phyloP scores from a whole-genome alignment of 2,113 vertebrate genomes.

The Orientallactaga bullata region DNA sequence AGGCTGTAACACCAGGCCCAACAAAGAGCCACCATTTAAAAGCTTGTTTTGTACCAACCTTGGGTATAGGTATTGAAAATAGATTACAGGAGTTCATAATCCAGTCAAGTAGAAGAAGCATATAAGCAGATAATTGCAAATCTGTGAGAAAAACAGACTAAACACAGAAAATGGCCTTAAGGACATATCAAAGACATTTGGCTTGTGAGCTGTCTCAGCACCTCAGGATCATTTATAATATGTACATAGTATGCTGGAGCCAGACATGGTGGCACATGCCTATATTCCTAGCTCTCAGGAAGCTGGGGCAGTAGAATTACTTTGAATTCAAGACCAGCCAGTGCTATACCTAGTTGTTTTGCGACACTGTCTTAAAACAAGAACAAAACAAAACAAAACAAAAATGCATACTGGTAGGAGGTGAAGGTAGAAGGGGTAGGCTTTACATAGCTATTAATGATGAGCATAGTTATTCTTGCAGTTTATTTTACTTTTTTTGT shows the following conservation, averaged over 20 bases:
- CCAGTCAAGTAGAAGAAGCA: background rate
- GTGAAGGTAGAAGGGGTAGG: background rate
- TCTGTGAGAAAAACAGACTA: background rate
- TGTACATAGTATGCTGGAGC: background rate
- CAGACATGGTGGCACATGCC: background rate
- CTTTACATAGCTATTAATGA: conserved; percentile 34
- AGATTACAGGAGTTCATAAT: background rate
- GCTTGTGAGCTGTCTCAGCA: background rate
- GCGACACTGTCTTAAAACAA: background rate
- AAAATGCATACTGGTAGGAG: background rate
- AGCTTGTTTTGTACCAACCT: background rate
- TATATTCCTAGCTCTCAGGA: background rate
- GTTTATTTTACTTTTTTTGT: conserved; percentile 34
- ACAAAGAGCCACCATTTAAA: background rate
- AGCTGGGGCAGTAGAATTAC: background rate
- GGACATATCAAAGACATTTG: background rate
- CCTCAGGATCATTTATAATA: background rate
- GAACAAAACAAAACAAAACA: background rate
- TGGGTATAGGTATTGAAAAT: background rate
- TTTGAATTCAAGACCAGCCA: background rate
- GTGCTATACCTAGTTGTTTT: too few species aligned
- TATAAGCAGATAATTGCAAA: background rate
- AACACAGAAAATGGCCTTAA: background rate
- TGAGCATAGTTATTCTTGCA: conserved; percentile 25
- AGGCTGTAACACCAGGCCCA: too few species aligned